Base-by-base conservation (phyloP, 2,113 vertebrate genomes). In the Lophura nycthemera region DNA sequence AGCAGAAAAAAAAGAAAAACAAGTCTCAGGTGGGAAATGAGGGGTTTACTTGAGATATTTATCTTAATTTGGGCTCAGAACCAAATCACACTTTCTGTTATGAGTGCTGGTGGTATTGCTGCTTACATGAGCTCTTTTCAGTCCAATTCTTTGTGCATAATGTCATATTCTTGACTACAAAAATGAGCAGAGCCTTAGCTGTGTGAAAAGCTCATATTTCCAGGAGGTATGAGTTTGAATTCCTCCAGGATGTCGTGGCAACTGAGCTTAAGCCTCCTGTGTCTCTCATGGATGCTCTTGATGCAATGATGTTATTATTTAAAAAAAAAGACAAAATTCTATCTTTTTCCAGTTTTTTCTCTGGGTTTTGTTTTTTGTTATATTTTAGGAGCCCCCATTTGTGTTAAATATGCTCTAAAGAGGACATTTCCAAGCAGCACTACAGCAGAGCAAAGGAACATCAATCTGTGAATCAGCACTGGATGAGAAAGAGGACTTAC, bases 1-100 rank as follows among this genome's bases (percentile, higher is more conserved):
- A 75, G 47, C 7, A 48, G 38, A 6, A 71, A 56, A n/a, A 75
- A 54, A 74, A 42, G 1, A 32, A 48, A 78, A 66, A 12, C 8
- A 63, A 77, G 27, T 67, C 7, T 86, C 61, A 89, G 43, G 10
- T 91, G 89, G 79, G 77, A 90, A 92, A 92, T 81, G 25, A 92
- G 61, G 61, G 78, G 3, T 48, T 82, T 48, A 72, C 48, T 87
- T 91, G 66, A 89, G 87, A 91, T 82, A 69, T 61, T 13, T 61
- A 57, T 73, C 40, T 45, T 65, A 43, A 69, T 76, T 43, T 76
- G 40, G 66, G 66, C 81, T 92, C 21, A n/a, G 66, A 75, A 48
- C 48, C 78, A 92, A 91, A 72, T 67, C 59, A 40, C 34, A 27
- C 29, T 88, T n/a, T 65, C 18, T 38, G 10, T 63, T 45, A 30